phyloP scores from a whole-genome alignment of 2,113 vertebrate genomes.

The Mola mola region DNA sequence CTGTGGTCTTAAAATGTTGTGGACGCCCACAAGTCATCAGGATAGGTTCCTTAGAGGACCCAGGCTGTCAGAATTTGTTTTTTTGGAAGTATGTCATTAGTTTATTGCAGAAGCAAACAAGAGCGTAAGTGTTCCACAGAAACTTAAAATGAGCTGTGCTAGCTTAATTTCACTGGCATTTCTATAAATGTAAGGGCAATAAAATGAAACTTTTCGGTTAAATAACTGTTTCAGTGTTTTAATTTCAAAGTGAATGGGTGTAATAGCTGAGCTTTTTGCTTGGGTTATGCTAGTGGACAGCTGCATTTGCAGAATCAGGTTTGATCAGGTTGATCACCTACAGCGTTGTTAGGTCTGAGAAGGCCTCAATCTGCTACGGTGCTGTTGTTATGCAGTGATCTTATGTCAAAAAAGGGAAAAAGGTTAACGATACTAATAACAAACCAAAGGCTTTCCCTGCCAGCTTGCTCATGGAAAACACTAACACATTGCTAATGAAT shows the following conservation, averaged over 20 bases:
- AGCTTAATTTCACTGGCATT: not conserved
- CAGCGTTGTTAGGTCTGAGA: slow-evolving; percentile 28
- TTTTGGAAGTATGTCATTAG: too few relatives aligned
- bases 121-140: too few relatives aligned
- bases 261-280: slow-evolving; percentile 3
- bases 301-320: slow-evolving; percentile 2
- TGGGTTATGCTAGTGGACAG: not conserved
- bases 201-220: not conserved
- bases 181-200: not conserved
- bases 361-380: slow-evolving; percentile 36
- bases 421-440: slow-evolving; percentile 53
- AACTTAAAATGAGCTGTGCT: too few relatives aligned
- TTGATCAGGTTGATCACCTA: slow-evolving; percentile 30
- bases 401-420: slow-evolving; percentile 47
- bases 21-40: too few relatives aligned
- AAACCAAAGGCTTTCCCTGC: slow-evolving; percentile 39
- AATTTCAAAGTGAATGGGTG: not conserved
- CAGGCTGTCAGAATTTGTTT: too few relatives aligned
- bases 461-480: slow-evolving; percentile 28
- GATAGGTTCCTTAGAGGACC: too few relatives aligned
- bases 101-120: too few relatives aligned
- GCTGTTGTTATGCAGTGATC: slow-evolving; percentile 33
- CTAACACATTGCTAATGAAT: slow-evolving; percentile 47
- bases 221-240: slow-evolving; percentile 9
- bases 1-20: too few relatives aligned